Conservation (phyloP, 2,888 invertebrate genomes). For the Ectemnius cavifrons region DNA sequence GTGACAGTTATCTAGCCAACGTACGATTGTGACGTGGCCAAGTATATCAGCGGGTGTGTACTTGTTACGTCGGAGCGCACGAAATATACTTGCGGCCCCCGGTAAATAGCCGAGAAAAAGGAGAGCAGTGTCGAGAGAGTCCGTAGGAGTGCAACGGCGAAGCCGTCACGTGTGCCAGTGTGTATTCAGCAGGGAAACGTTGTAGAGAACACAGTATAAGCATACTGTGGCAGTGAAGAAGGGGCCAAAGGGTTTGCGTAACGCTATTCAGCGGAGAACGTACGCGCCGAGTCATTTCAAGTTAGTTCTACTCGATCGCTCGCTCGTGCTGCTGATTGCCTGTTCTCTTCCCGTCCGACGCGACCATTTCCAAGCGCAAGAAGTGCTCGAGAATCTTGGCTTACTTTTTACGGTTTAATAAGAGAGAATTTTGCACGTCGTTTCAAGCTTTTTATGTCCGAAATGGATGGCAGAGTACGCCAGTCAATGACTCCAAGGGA, state of each 20-base stretch:
- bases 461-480: constrained; percentile 26
- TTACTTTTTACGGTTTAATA: background rate
- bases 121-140: background rate
- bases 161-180: constrained; percentile 38
- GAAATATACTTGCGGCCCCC: too few relatives aligned
- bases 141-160: constrained; percentile 13
- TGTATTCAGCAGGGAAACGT: constrained; percentile 17
- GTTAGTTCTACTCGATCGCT: constrained; percentile 41
- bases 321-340: constrained; percentile 8
- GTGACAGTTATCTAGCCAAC: too few relatives aligned
- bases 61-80: too few relatives aligned
- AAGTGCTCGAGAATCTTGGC: background rate
- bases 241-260: constrained; percentile 38
- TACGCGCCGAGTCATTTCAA: constrained; percentile 17
- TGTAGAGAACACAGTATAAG: constrained; percentile 5
- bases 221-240: constrained; percentile 1
- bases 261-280: constrained; percentile 34
- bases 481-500: constrained; percentile 16
- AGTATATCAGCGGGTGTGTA: too few relatives aligned
- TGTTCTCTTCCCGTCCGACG: too few relatives aligned
- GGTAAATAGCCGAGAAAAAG: too few relatives aligned
- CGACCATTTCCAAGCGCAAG: too few relatives aligned
- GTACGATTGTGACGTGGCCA: too few relatives aligned
- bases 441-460: background rate
- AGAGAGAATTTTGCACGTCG: background rate